These are phyloP conservation scores for Adelognathus sp. DNA, from an alignment of 2,888 invertebrate genomes.

Conservation along the genomic window DNA sequence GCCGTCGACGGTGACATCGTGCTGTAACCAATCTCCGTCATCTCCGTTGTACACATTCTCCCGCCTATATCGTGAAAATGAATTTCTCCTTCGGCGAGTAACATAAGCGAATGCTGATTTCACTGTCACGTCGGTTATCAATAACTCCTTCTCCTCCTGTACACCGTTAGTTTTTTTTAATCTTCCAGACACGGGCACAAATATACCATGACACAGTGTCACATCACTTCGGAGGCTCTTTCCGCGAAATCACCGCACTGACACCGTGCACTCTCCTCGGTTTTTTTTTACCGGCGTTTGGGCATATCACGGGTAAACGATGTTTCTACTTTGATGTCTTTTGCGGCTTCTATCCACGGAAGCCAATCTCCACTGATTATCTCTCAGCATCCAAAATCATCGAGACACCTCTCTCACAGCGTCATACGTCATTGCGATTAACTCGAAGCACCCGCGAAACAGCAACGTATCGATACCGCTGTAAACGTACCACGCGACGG, in stretches of 20 bases:
- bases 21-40: slow-evolving; percentile 76
- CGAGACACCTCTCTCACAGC: not conserved
- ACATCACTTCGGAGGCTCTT: not conserved
- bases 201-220: not conserved
- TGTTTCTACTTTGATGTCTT: not conserved
- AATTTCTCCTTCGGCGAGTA: slow-evolving; percentile 55
- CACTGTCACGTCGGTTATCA: not conserved
- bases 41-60: slow-evolving; percentile 79
- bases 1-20: slow-evolving; percentile 78
- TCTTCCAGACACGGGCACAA: not conserved
- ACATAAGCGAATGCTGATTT: slow-evolving; percentile 35
- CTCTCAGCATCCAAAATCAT: slow-evolving; percentile 15
- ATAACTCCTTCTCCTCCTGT: not conserved
- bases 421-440: not conserved
- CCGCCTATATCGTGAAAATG: slow-evolving; percentile 61
- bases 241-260: slow-evolving; percentile 40
- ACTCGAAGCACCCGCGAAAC: slow-evolving; percentile 30
- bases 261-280: slow-evolving; percentile 19
- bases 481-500: slow-evolving; percentile 27
- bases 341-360: too few species aligned
- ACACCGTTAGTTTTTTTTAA: not conserved
- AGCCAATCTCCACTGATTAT: not conserved
- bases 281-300: slow-evolving; percentile 55
- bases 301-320: slow-evolving; percentile 35
- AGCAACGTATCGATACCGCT: not conserved